phyloP scores from a whole-genome alignment of 92 coral and sea anemone species.

The Chrysogorgia sp. region DNA sequence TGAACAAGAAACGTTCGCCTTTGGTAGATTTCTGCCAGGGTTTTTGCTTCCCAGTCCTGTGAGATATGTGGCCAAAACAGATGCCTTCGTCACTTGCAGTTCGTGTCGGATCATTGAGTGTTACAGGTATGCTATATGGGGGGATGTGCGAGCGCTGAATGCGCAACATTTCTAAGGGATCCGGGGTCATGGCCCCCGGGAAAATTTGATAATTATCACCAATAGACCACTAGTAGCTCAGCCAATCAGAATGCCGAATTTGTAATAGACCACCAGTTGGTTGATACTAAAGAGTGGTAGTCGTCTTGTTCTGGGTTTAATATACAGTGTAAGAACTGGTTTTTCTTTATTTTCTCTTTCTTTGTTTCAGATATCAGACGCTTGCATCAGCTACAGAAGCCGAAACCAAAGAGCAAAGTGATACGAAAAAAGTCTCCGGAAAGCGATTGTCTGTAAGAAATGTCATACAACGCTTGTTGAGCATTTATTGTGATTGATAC shows the following conservation, averaged over 20 bases:
- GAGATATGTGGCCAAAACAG: conserved; percentile 77
- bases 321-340: too few relatives aligned
- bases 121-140: conserved; percentile 72
- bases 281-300: too few relatives aligned
- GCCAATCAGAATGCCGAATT: too few relatives aligned
- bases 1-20: conserved; percentile 99
- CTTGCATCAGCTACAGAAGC: conserved; percentile 99
- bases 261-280: too few relatives aligned
- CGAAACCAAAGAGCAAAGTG: conserved; percentile 84
- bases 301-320: too few relatives aligned
- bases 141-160: background rate
- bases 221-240: too few relatives aligned
- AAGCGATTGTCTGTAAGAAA: conserved; percentile 82
- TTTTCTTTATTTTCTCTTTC: background rate
- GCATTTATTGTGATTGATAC: background rate
- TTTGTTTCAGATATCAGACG: conserved; percentile 80
- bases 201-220: too few relatives aligned
- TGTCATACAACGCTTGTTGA: background rate
- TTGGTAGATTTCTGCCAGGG: conserved; percentile 94
- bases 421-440: conserved; percentile 85
- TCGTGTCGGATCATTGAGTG: conserved; percentile 83
- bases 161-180: too few relatives aligned
- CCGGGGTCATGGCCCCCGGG: too few relatives aligned
- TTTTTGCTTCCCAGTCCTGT: conserved; percentile 92
- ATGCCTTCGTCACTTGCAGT: conserved; percentile 79